Evolutionary conservation across 2,113 vertebrate genomes (phyloP).

Genomic region (Chaetura pelagica): DNA sequence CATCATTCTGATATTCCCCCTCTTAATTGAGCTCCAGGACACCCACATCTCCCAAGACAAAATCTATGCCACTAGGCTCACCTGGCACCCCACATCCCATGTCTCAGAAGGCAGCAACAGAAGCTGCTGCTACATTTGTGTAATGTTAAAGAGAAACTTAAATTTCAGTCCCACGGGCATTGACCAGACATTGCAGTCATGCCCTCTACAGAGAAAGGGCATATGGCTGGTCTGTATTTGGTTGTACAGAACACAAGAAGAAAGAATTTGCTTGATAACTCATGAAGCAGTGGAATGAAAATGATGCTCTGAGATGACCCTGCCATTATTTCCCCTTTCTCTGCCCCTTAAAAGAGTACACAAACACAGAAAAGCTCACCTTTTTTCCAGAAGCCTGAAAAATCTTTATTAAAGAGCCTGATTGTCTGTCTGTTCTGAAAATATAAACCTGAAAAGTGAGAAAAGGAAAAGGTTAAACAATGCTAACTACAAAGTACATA

Average conservation of each 20-base stretch:
- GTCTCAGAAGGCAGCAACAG: background rate
- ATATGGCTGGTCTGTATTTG: background rate
- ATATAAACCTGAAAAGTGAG: slow-evolving; percentile 88
- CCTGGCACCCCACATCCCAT: fast-evolving
- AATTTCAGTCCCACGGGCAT: background rate
- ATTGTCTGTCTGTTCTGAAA: slow-evolving; percentile 90
- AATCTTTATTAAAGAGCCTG: slow-evolving; percentile 87
- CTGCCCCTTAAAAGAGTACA: background rate
- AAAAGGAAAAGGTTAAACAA: background rate
- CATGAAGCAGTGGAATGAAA: background rate
- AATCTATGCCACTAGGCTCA: background rate
- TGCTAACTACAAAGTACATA: background rate
- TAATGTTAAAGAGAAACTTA: background rate
- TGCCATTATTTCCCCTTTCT: background rate
- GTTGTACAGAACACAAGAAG: background rate
- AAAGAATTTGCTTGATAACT: background rate
- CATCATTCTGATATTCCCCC: background rate
- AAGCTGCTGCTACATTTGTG: background rate
- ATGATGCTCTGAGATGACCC: background rate
- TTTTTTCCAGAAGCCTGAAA: slow-evolving; percentile 96
- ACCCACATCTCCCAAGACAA: background rate
- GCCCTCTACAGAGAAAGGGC: background rate
- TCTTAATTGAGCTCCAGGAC: background rate
- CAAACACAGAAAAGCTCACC: slow-evolving; percentile 75
- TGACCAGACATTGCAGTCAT: background rate